Evolutionary conservation across 2,113 vertebrate species (phyloP).

Genomic region (Osmerus mordax): DNA sequence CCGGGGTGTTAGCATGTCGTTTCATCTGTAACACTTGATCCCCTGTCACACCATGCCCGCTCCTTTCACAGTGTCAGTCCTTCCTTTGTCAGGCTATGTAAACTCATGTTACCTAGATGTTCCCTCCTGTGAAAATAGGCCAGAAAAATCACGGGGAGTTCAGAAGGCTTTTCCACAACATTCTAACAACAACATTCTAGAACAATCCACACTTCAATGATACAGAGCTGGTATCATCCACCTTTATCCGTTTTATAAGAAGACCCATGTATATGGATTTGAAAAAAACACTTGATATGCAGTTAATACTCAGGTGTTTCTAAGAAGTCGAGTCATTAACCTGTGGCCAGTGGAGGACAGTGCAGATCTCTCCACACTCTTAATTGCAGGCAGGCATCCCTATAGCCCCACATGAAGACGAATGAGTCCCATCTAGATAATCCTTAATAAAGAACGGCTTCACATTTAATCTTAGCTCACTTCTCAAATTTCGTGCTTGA

Average conservation of each 20-base stretch:
- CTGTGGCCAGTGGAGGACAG: constrained; percentile 64
- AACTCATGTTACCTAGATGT: constrained; percentile 39
- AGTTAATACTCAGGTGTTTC: constrained; percentile 59
- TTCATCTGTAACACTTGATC: constrained; percentile 56
- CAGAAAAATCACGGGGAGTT: constrained; percentile 5
- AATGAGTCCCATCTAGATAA: constrained; percentile 73
- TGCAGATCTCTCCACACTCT: constrained; percentile 64
- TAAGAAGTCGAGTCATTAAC: constrained; percentile 66
- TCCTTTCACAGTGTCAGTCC: constrained; percentile 46
- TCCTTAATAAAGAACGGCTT: constrained; percentile 79
- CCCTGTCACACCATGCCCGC: constrained; percentile 39
- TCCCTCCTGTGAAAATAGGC: constrained; percentile 19
- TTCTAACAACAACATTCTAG: constrained; percentile 21
- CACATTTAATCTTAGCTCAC: constrained; percentile 73
- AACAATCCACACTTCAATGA: constrained; percentile 4
- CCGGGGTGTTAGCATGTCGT: constrained; percentile 56
- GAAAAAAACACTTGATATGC: constrained; percentile 18
- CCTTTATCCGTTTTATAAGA: no score
- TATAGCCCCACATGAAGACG: constrained; percentile 64
- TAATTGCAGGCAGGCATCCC: constrained; percentile 69
- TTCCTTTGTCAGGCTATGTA: constrained; percentile 53
- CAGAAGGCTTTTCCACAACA: neutral
- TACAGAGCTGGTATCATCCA: no score
- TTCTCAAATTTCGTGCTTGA: constrained; percentile 74
- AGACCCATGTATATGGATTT: constrained; percentile 16